Conservation (phyloP, 2,113 vertebrate species). For the Mesoclemmys tuberculata region DNA sequence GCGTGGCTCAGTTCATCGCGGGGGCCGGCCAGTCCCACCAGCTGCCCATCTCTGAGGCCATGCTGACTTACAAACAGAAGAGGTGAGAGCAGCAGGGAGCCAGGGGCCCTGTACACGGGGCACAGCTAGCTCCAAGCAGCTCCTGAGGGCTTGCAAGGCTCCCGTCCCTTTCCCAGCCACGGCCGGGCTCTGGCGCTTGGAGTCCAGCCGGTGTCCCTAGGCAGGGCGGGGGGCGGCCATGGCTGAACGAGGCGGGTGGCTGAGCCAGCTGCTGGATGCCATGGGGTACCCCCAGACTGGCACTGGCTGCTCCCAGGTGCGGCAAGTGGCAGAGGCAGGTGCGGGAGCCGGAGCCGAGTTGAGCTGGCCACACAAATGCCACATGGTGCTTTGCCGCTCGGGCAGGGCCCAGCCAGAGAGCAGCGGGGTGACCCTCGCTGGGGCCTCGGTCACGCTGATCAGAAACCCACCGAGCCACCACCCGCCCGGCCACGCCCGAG, state of each 20-base stretch:
- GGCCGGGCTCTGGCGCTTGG: no score
- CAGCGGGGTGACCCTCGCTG: background rate
- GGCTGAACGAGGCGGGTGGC: background rate
- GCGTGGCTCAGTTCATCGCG: slow-evolving; percentile 92
- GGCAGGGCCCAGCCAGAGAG: background rate
- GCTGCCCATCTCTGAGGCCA: slow-evolving; percentile 96
- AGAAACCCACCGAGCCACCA: background rate
- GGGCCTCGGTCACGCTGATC: background rate
- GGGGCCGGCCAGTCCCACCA: slow-evolving; percentile 95
- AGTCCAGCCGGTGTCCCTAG: background rate
- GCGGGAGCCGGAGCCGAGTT: background rate
- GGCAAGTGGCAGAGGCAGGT: no score
- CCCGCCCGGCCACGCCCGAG: background rate
- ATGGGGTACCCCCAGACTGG: no score
- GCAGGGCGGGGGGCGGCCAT: no score
- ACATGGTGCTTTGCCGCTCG: background rate
- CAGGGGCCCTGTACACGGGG: background rate
- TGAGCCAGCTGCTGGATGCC: background rate
- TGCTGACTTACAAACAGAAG: slow-evolving; percentile 98
- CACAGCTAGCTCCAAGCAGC: background rate
- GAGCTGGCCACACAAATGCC: background rate
- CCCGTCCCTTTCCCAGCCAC: background rate
- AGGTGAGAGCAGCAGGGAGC: slow-evolving; percentile 77
- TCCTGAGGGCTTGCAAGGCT: no score
- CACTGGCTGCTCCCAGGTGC: no score